Conservation (phyloP, 2,113 vertebrate species). For the Laticauda laticaudata region DNA sequence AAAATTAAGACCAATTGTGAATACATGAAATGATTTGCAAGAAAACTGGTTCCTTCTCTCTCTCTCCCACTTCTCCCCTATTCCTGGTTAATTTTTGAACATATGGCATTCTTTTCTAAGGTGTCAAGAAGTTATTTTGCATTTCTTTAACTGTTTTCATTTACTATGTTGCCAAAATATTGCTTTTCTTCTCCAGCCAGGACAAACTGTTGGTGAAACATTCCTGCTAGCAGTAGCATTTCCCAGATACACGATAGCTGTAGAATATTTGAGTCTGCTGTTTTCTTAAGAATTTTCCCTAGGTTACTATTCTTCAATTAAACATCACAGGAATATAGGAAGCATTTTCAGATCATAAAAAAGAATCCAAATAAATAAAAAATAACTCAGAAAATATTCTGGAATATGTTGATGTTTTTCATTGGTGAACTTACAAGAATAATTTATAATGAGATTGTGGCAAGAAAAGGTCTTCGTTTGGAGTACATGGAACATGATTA, state of each 20-base stretch:
- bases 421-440: background rate
- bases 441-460: background rate
- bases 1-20: constrained; percentile 8
- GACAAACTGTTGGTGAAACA: background rate
- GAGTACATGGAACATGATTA: background rate
- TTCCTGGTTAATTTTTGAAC: background rate
- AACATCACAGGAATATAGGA: background rate
- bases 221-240: background rate
- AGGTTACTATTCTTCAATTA: background rate
- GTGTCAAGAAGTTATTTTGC: background rate
- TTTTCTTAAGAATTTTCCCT: background rate
- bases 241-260: background rate
- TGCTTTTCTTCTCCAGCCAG: background rate
- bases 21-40: background rate
- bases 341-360: background rate
- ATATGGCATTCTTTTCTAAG: background rate
- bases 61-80: background rate
- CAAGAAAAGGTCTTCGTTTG: background rate
- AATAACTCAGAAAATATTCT: background rate
- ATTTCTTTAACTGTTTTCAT: background rate
- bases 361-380: background rate
- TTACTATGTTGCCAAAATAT: background rate
- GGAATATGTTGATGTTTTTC: background rate
- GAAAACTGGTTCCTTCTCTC: background rate
- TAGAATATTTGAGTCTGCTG: background rate